phyloP scores from a whole-genome alignment of 1,140 invertebrate genomes.

The Heliconius congener region DNA sequence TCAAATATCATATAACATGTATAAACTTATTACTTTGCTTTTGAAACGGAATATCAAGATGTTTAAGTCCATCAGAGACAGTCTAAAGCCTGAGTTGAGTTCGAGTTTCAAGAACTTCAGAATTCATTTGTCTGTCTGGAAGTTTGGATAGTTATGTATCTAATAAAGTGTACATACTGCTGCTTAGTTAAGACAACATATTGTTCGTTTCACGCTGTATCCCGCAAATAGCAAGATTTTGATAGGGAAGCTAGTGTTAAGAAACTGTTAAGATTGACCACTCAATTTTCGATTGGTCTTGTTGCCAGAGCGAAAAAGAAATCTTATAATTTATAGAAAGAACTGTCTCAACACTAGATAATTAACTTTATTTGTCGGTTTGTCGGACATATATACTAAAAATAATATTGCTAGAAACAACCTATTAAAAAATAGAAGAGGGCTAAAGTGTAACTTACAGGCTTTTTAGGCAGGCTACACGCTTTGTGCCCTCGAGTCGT shows the following conservation, averaged over 20 bases:
- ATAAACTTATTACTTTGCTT: conserved; percentile 11
- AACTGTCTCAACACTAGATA: too few relatives aligned
- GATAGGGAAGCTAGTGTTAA: not conserved
- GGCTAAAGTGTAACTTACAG: too few relatives aligned
- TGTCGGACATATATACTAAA: too few relatives aligned
- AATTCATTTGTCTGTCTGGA: conserved; percentile 75
- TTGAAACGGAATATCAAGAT: conserved; percentile 50
- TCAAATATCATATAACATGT: not conserved
- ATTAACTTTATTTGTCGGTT: too few relatives aligned
- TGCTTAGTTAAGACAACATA: not conserved
- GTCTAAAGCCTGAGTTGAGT: conserved; percentile 44
- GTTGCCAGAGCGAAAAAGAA: too few relatives aligned
- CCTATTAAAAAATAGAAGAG: too few relatives aligned
- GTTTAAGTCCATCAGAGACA: conserved; percentile 58
- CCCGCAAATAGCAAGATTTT: not conserved
- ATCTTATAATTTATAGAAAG: too few relatives aligned
- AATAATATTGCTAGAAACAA: too few relatives aligned
- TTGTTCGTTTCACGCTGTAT: not conserved
- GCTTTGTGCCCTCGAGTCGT: too few relatives aligned
- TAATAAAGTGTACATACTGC: conserved; percentile 27
- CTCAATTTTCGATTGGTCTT: not conserved
- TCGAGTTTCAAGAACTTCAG: conserved; percentile 66
- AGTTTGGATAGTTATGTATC: conserved; percentile 58
- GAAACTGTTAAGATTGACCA: not conserved
- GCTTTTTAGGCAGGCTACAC: too few relatives aligned